These are phyloP conservation scores for Hydropsyche betteni DNA, from an alignment of 2,888 invertebrate genomes.

Conservation along the genomic window DNA sequence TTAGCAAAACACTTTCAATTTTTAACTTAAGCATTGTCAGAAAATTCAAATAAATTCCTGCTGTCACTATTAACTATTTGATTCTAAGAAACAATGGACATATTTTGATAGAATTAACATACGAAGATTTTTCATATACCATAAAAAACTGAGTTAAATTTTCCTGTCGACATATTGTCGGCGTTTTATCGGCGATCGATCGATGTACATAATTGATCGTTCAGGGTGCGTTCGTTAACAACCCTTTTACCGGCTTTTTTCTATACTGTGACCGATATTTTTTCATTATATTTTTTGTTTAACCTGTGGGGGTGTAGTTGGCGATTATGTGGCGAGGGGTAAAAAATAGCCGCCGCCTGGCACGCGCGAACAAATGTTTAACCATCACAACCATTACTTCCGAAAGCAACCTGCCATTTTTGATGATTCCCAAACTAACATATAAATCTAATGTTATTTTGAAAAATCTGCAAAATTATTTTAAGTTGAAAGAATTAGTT, in stretches of 20 bases:
- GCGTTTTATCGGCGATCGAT: slow-evolving; percentile 18
- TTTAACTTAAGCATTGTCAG: background rate
- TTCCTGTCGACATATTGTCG: slow-evolving; percentile 16
- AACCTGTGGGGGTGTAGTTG: slow-evolving; percentile 21
- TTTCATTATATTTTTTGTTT: background rate
- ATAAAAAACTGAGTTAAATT: slow-evolving; percentile 11
- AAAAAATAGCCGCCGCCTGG: slow-evolving; percentile 49
- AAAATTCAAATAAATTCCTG: background rate
- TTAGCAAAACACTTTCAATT: slow-evolving; percentile 1
- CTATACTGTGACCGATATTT: slow-evolving; percentile 23
- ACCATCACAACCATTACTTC: slow-evolving; percentile 49
- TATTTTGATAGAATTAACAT: background rate
- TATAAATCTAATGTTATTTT: background rate
- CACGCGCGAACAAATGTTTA: slow-evolving; percentile 50
- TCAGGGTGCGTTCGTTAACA: slow-evolving; percentile 25
- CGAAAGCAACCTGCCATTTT: slow-evolving; percentile 49
- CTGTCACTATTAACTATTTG: background rate
- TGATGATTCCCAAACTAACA: slow-evolving; percentile 19
- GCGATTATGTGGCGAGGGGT: slow-evolving; percentile 35
- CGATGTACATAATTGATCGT: slow-evolving; percentile 29
- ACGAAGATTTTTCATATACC: background rate
- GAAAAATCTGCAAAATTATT: background rate
- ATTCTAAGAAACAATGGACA: background rate
- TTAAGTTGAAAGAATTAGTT: too few relatives aligned
- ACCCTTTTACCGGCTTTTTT: slow-evolving; percentile 39